Conservation (phyloP, 2,797 vertebrate species). For the Euphonia xanthogaster region DNA sequence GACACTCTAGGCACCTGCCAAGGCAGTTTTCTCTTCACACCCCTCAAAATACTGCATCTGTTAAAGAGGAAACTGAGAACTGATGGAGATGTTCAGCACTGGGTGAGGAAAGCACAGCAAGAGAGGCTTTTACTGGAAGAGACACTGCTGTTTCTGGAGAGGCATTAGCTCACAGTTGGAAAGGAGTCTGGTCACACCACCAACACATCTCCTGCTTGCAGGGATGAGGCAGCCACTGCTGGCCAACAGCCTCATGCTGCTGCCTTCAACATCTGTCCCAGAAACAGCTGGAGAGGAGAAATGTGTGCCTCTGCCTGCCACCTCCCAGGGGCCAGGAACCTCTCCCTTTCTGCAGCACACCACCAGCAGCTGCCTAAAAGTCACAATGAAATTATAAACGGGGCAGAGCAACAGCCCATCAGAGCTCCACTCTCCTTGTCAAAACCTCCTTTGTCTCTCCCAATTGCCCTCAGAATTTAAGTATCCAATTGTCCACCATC, state of each 20-base stretch:
- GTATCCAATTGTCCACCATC: not conserved
- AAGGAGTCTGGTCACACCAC: not conserved
- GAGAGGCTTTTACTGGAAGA: not conserved
- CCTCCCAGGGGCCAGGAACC: not conserved
- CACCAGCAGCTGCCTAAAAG: not conserved
- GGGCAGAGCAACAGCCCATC: not conserved
- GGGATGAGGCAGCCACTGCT: not conserved
- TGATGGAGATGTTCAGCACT: not conserved
- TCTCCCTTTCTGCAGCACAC: not conserved
- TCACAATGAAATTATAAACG: not conserved
- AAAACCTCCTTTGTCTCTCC: not conserved
- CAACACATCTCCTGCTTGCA: not conserved
- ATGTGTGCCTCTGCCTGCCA: not conserved
- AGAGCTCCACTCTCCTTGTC: not conserved
- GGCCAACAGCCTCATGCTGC: not conserved
- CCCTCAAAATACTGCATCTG: not conserved
- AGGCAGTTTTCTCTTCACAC: not conserved
- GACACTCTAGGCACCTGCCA: not conserved
- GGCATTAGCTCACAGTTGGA: conserved; percentile 31
- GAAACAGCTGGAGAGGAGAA: not conserved
- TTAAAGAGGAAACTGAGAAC: not conserved
- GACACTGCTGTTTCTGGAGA: not conserved
- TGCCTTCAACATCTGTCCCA: not conserved
- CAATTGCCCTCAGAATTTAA: not conserved
- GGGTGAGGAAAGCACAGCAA: not conserved